Evolutionary conservation across 2,888 invertebrate genomes (phyloP).

Genomic region (Orthosia gracilis): DNA sequence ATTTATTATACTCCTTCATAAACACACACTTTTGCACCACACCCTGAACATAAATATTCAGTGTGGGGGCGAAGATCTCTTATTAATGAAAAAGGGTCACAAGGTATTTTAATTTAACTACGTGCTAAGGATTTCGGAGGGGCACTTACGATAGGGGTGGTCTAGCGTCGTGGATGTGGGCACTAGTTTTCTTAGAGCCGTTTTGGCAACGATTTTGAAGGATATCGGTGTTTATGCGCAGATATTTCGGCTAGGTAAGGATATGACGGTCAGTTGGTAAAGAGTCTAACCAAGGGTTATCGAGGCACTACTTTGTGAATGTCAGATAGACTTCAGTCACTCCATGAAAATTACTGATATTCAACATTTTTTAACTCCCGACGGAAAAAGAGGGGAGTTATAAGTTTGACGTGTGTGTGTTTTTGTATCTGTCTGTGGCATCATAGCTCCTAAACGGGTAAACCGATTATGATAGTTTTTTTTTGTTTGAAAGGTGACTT

Average conservation of each 20-base stretch:
- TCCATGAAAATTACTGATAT: too few relatives aligned
- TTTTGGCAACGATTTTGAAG: slow-evolving; percentile 14
- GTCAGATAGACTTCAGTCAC: too few relatives aligned
- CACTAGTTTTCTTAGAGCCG: slow-evolving; percentile 36
- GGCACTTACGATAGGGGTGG: slow-evolving; percentile 72
- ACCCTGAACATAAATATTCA: slow-evolving; percentile 88
- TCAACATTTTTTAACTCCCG: too few relatives aligned
- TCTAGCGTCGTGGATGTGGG: slow-evolving; percentile 46
- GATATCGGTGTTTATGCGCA: neutral
- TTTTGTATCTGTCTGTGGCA: too few relatives aligned
- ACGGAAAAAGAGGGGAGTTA: too few relatives aligned
- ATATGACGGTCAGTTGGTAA: neutral
- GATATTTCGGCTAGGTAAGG: neutral
- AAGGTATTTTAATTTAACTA: slow-evolving; percentile 91
- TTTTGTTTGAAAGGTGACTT: too few relatives aligned
- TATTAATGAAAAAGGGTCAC: slow-evolving; percentile 91
- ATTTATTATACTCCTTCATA: slow-evolving; percentile 16
- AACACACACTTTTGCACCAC: slow-evolving; percentile 69
- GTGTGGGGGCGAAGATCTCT: slow-evolving; percentile 89
- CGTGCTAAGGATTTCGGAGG: slow-evolving; percentile 88
- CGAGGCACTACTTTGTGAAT: neutral
- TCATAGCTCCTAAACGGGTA: too few relatives aligned
- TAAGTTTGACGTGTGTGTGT: too few relatives aligned
- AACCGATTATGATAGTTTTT: too few relatives aligned
- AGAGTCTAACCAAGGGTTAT: neutral